Conservation (phyloP, 2,113 vertebrate species). For the Engraulis encrasicolus region DNA sequence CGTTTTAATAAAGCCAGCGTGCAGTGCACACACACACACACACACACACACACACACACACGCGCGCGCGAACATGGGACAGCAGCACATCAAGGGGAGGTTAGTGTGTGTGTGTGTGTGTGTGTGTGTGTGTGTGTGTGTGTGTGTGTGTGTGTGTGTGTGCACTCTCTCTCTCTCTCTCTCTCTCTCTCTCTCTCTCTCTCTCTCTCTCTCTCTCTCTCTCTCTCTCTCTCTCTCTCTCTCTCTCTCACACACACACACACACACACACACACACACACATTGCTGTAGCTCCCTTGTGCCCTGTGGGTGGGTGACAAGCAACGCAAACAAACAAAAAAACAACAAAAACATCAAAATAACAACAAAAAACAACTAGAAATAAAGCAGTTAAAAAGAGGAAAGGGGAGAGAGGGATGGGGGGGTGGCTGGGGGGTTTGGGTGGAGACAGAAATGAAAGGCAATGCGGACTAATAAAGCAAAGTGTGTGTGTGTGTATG, state of each 20-base stretch:
- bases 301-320: neutral
- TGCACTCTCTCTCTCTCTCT: no score
- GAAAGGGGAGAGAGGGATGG: conserved; percentile 23
- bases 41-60: conserved; percentile 67
- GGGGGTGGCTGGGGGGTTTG: no score
- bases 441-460: no score
- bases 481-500: no score
- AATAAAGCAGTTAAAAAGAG: neutral
- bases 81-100: conserved; percentile 37
- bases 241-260: neutral
- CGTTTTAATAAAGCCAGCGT: conserved; percentile 65
- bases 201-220: no score
- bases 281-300: neutral
- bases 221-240: no score
- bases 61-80: conserved; percentile 69
- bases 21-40: conserved; percentile 66
- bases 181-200: no score
- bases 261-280: conserved; percentile 3
- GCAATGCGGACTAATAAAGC: neutral
- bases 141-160: no score
- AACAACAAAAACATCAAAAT: neutral
- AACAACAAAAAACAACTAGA: neutral
- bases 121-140: no score
- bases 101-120: no score
- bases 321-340: conserved; percentile 9